Base-by-base conservation (phyloP, 2,888 invertebrate species). In the Branchipolynoe longqiensis region DNA sequence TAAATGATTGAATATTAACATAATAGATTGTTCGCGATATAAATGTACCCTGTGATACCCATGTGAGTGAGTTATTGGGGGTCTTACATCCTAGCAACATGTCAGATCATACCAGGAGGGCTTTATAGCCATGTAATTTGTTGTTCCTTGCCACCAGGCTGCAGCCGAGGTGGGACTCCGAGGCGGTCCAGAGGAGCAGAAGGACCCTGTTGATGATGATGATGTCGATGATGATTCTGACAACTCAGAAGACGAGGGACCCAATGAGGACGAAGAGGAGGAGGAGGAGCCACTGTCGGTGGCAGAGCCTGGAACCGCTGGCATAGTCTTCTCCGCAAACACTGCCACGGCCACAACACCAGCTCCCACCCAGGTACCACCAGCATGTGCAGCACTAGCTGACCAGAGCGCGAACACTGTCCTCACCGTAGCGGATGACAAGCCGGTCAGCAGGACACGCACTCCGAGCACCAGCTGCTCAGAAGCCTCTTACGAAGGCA, bases 91-190 rank as follows among this genome's bases (percentile, higher is more conserved):
- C n/a, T n/a, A n/a, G n/a, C n/a, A n/a, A n/a, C n/a, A n/a, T n/a
- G n/a, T n/a, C n/a, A n/a, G n/a, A n/a, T n/a, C n/a, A n/a, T n/a
- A n/a, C n/a, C n/a, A n/a, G n/a, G n/a, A n/a, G n/a, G n/a, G n/a
- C n/a, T n/a, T n/a, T n/a, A n/a, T n/a, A n/a, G n/a, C n/a, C n/a
- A n/a, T n/a, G n/a, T n/a, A n/a, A n/a, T n/a, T n/a, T n/a, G n/a
- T n/a, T n/a, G n/a, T n/a, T n/a, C n/a, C n/a, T n/a, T n/a, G n/a
- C n/a, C n/a, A n/a, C n/a, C 84, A 91, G 91, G 91, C 91, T 69
- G 89, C 90, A 62, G 90, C 89, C 28, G 91, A 91, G 33, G 83
- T 91, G 8, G 91, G 91, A 38, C 87, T 91, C 0, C 87, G 90
- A 8, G 89, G 89, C 33, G 90, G 90, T 25, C 90, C 90, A 3